phyloP scores from a whole-genome alignment of 2,888 invertebrate species.

The Cephalotes varians region DNA sequence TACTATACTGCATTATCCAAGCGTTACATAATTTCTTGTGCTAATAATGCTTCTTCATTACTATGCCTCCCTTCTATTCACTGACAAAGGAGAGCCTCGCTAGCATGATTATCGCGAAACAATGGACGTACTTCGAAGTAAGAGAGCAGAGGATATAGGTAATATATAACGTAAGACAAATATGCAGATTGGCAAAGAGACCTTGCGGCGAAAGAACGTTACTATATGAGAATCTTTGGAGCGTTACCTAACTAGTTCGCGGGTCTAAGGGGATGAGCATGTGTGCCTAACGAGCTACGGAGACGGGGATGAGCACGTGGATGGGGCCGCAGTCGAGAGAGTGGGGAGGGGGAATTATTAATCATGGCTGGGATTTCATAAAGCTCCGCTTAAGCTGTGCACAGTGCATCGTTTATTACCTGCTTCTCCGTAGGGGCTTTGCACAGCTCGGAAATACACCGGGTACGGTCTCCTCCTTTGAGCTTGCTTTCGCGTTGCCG shows the following conservation, averaged over 20 bases:
- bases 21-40: constrained; percentile 27
- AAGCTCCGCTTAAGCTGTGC: constrained; percentile 82
- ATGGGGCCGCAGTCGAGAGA: constrained; percentile 19
- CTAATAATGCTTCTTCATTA: constrained; percentile 30
- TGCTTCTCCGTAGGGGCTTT: constrained; percentile 74
- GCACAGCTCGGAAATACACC: constrained; percentile 76
- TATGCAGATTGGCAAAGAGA: constrained; percentile 46
- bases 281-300: constrained; percentile 73
- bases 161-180: constrained; percentile 42
- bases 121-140: constrained; percentile 17
- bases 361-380: constrained; percentile 84
- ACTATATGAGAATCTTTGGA: constrained; percentile 62
- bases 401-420: constrained; percentile 82
- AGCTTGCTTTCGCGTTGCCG: constrained; percentile 21
- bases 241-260: constrained; percentile 68
- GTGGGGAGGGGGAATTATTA: constrained; percentile 81
- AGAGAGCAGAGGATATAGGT: constrained; percentile 25
- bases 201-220: constrained; percentile 51
- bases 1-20: constrained; percentile 7
- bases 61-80: constrained; percentile 6
- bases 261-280: constrained; percentile 70
- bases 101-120: constrained; percentile 24
- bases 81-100: background rate
- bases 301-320: constrained; percentile 43
- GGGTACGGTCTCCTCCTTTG: constrained; percentile 63